Evolutionary conservation across 2,113 vertebrate species (phyloP).

Genomic region (Amblyornis subalaris): DNA sequence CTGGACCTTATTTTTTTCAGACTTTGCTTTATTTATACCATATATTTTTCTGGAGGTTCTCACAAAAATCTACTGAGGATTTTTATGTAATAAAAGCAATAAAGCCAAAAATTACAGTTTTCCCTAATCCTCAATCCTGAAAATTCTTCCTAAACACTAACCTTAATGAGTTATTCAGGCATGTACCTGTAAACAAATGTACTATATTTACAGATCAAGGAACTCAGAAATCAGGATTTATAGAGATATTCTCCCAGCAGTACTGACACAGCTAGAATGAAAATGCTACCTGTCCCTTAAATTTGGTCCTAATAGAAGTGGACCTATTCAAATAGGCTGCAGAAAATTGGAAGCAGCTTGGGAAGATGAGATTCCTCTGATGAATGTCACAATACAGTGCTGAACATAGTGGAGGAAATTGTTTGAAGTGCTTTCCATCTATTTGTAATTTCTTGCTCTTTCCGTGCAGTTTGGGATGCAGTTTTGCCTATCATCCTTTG

Average conservation of each 20-base stretch:
- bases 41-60: background rate
- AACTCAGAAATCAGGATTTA: background rate
- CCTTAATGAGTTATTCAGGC: background rate
- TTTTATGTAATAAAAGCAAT: background rate
- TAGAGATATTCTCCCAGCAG: background rate
- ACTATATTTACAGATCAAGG: background rate
- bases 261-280: background rate
- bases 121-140: background rate
- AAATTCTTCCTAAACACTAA: background rate
- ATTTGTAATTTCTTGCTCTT: background rate
- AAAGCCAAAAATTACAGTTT: background rate
- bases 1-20: background rate
- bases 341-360: background rate
- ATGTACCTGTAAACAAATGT: background rate
- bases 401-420: background rate
- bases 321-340: background rate
- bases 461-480: background rate
- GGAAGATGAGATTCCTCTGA: slow-evolving; percentile 32
- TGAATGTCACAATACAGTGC: background rate
- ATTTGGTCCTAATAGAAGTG: background rate
- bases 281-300: background rate
- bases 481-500: background rate
- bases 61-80: background rate
- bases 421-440: background rate
- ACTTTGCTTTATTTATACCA: background rate